phyloP scores from a whole-genome alignment of 2,888 invertebrate genomes.

The Acrobasis repandana region DNA sequence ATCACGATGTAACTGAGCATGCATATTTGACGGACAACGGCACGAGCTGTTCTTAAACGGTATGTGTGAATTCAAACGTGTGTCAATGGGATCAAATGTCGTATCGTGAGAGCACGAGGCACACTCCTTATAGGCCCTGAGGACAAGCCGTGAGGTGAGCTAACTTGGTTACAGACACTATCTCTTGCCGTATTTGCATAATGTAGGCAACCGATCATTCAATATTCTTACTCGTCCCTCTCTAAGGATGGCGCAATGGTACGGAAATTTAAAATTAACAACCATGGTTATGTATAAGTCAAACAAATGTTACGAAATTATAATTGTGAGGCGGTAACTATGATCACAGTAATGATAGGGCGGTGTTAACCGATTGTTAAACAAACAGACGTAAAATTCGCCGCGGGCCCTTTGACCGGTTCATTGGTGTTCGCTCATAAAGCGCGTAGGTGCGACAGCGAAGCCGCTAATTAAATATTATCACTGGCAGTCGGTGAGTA shows the following conservation, averaged over 20 bases:
- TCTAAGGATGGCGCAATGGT: conserved; percentile 38
- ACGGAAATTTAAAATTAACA: conserved; percentile 5
- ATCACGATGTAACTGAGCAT: conserved; percentile 65
- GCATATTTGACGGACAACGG: conserved; percentile 56
- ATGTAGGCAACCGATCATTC: conserved; percentile 36
- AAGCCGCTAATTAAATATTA: conserved; percentile 80
- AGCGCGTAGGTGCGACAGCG: conserved; percentile 72
- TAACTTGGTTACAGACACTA: conserved; percentile 22
- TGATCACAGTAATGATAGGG: conserved; percentile 61
- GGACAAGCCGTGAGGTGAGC: conserved; percentile 31
- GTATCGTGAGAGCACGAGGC: conserved; percentile 57
- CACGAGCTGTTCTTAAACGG: conserved; percentile 58
- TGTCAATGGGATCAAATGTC: conserved; percentile 68
- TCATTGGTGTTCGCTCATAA: conserved; percentile 52
- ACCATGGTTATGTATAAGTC: background rate
- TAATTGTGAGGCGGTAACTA: conserved; percentile 28
- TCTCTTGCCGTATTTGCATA: conserved; percentile 44
- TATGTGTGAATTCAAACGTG: conserved; percentile 47
- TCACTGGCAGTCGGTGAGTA: conserved; percentile 68
- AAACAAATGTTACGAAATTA: conserved; percentile 18
- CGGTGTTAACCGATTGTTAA: conserved; percentile 57
- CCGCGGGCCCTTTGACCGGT: conserved; percentile 64
- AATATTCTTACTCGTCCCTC: conserved; percentile 46
- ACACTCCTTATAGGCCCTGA: conserved; percentile 55
- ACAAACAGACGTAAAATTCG: conserved; percentile 66